Base-by-base conservation (phyloP, 1,140 invertebrate species). In the Psilanteris sp. region DNA sequence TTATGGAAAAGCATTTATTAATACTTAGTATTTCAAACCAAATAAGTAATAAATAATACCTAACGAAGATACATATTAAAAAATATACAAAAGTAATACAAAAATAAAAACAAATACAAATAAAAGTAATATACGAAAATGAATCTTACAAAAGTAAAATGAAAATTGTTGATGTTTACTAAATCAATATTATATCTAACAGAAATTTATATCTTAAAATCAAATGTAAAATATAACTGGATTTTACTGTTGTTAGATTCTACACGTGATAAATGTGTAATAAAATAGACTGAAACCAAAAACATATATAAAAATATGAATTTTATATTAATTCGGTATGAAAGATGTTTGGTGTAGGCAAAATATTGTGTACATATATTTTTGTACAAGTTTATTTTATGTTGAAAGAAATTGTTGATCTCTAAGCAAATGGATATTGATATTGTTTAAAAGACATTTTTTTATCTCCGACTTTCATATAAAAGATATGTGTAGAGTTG, bases 231-330 rank as follows among this genome's bases (percentile, higher is more conserved):
- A 2, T 29, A 10, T 3, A 29, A 29, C 18, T 27, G n/a, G n/a
- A 44, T 43, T 44, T 29, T 46, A 31, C 43, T 46, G 11, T 46
- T 29, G 43, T 46, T 29, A 46, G 43, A 46, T 46, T 46, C 43
- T 18, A 29, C 7, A 11, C 18, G 2, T 44, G n/a, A 18, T 44
- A 46, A 6, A 46, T n/a, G 15, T 31, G 27, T 46, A 41, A 41
- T 41, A n/a, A 4, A 46, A 11, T 46, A 46, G 43, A 46, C 27
- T 46, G 43, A 46, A 31, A 31, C 27, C 43, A 46, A 31, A 31
- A 46, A 31, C 26, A 46, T 31, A 20, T 31, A 31, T 29, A 43
- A 43, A 14, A 13, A 26, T 11, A 44, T 20, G 18, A n/a, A 10
- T 16, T 44, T 44, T 29, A 29, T 18, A 44, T 2, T 4, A 27